Evolutionary conservation across 2,888 invertebrate genomes (phyloP).

Genomic region (Argyra leucocephala): DNA sequence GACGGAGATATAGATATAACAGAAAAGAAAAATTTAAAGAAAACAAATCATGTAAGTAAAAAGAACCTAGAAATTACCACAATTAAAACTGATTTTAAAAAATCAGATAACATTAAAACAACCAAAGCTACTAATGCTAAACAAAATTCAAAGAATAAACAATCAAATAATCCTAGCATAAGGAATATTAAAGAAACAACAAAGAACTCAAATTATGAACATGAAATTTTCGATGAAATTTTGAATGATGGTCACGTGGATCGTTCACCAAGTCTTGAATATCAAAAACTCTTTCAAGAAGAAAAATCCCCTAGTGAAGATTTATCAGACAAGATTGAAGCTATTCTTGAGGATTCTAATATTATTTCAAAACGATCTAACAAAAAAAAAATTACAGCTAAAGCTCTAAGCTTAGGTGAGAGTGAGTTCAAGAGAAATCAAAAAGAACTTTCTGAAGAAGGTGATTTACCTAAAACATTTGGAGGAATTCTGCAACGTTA

Average conservation of each 20-base stretch:
- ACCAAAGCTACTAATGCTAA: constrained; percentile 16
- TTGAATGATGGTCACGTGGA: constrained; percentile 29
- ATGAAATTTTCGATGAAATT: constrained; percentile 39
- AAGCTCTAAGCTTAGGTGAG: constrained; percentile 36
- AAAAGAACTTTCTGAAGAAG: constrained; percentile 20
- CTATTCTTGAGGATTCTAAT: constrained; percentile 29
- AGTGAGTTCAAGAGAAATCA: constrained; percentile 30
- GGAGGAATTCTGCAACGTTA: constrained; percentile 36
- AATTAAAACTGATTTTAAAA: constrained; percentile 37
- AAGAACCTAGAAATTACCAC: constrained; percentile 35
- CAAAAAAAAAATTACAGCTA: constrained; percentile 24
- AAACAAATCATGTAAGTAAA: constrained; percentile 25
- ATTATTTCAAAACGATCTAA: constrained; percentile 27
- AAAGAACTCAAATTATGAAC: constrained; percentile 29
- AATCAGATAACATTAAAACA: constrained; percentile 31
- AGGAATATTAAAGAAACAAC: not conserved
- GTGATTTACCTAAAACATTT: constrained; percentile 28
- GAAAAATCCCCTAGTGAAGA: constrained; percentile 41
- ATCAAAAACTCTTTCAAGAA: constrained; percentile 38
- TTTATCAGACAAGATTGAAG: constrained; percentile 40
- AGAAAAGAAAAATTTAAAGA: constrained; percentile 29
- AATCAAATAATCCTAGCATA: constrained; percentile 20
- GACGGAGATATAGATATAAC: constrained; percentile 39
- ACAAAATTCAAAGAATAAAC: not conserved
- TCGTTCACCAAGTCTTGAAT: constrained; percentile 40